These are phyloP conservation scores for Scaptomyza tumidula DNA, from an alignment of 2,888 invertebrate genomes.

Conservation along the genomic window DNA sequence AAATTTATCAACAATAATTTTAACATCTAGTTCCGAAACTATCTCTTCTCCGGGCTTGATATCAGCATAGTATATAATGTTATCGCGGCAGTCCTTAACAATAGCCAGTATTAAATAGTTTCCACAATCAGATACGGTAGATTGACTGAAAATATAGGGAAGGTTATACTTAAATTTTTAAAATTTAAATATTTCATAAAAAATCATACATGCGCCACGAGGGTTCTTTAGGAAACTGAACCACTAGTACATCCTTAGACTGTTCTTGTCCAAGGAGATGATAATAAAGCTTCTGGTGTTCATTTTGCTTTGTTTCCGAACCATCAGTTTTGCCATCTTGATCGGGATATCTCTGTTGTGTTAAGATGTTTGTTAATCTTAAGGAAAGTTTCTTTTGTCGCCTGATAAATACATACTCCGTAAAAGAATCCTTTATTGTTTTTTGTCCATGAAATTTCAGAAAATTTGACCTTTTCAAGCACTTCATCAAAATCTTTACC, in stretches of 20 bases:
- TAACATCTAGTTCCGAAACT: conserved; percentile 88
- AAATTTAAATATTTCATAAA: background rate
- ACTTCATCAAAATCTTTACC: conserved; percentile 94
- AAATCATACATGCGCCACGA: conserved; percentile 92
- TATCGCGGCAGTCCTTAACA: conserved; percentile 95
- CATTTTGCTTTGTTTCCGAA: conserved; percentile 93
- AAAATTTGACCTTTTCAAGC: conserved; percentile 96
- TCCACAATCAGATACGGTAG: conserved; percentile 95
- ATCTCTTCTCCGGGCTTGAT: conserved; percentile 88
- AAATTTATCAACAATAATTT: conserved; percentile 93
- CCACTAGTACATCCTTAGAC: conserved; percentile 92
- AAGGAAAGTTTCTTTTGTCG: background rate
- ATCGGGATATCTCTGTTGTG: conserved; percentile 90
- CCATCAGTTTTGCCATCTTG: conserved; percentile 94
- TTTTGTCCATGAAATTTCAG: conserved; percentile 96
- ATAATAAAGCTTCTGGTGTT: conserved; percentile 97
- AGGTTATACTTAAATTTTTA: background rate
- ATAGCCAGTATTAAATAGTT: conserved; percentile 93
- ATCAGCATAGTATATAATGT: conserved; percentile 94
- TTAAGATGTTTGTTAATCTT: conserved; percentile 16
- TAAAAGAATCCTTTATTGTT: conserved; percentile 98
- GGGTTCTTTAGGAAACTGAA: conserved; percentile 96
- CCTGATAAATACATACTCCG: conserved; percentile 86
- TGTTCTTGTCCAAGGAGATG: conserved; percentile 95
- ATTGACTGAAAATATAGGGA: conserved; percentile 87